Evolutionary conservation across 2,888 invertebrate species (phyloP), one percentile per base, ranked within the genome.

Genomic region (Hirtodrosophila cameraria): DNA sequence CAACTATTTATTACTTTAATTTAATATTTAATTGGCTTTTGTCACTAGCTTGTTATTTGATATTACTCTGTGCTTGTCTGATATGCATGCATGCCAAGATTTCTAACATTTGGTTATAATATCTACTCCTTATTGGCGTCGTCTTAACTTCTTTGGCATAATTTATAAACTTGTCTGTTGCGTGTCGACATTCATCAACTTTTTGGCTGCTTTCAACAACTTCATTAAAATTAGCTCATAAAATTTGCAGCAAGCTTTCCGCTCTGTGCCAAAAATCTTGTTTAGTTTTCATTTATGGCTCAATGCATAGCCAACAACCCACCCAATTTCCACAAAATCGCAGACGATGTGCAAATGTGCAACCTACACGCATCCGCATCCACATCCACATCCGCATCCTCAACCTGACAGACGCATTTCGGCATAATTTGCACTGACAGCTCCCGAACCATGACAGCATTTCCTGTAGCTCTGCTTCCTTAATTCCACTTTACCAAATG

Each of bases 181-280:
- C 66, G 83, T 81, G 78, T 84, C 82, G 82, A 73, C 86, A 83
- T 79, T 75, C 86, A 76, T 79, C 78, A 80, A 81, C 36, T 63
- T 68, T 72, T 59, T 52, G 58, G 38, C 58, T 48, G 46, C 46
- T 48, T 42, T 38, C 60, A 60, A 67, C 80, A 82, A 86, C 88
- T 84, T 88, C 83, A 84, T 84, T 88, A 87, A 88, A 87, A 84
- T 84, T 87, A 81, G 82, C 83, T 86, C 88, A 88, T 83, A 72
- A 83, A 83, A 86, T 87, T 83, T 83, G 75, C 88, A 83, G 82
- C 58, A 61, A 67, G 64, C 66, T 65, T 25, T 49, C 28, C 42
- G 31, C 60, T 41, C 65, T 33, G 42, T 45, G 43, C 58, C 43
- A 70, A 84, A n/a, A 88, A 83, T 83, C 88, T 88, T 83, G 87